A percentile compares a stretch with the other conserved stretches of the same genome.
phyloP scores from a whole-genome alignment of 2,888 invertebrate genomes.

The Dimorphilus gyrociliatus region DNA sequence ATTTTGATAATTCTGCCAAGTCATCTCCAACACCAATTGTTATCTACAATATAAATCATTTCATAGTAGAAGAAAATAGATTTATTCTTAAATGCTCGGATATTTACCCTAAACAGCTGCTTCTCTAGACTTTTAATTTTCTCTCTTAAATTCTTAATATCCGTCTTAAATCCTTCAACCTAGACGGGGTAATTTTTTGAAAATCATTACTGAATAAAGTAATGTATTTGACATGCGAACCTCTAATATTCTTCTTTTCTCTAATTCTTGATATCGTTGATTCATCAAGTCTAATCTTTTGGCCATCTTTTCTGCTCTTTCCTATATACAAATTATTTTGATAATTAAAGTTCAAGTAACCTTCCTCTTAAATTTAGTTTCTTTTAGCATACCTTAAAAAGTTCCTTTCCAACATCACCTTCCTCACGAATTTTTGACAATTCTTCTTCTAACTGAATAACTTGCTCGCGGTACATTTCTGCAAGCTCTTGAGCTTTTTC shows the following conservation, averaged over 20 bases:
- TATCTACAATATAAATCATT: constrained; percentile 17
- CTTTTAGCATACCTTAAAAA: constrained; percentile 23
- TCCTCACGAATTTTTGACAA: constrained; percentile 32
- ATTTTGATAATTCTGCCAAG: constrained; percentile 15
- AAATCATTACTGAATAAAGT: too few relatives aligned
- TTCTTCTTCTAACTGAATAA: constrained; percentile 34
- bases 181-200: too few relatives aligned
- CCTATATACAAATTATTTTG: constrained; percentile 14
- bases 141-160: constrained; percentile 34
- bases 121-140: constrained; percentile 36
- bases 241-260: constrained; percentile 35
- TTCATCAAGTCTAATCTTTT: constrained; percentile 35
- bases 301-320: constrained; percentile 34
- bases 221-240: too few relatives aligned
- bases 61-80: not conserved
- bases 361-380: not conserved
- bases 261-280: constrained; percentile 34
- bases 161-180: constrained; percentile 39
- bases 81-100: not conserved
- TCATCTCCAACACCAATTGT: constrained; percentile 30
- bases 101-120: constrained; percentile 32
- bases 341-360: not conserved
- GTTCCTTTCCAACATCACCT: constrained; percentile 34
- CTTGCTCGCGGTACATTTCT: constrained; percentile 37
- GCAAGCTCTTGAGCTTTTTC: constrained; percentile 31